Conservation (phyloP, 2,113 vertebrate genomes). For the Myiagra hebetior region DNA sequence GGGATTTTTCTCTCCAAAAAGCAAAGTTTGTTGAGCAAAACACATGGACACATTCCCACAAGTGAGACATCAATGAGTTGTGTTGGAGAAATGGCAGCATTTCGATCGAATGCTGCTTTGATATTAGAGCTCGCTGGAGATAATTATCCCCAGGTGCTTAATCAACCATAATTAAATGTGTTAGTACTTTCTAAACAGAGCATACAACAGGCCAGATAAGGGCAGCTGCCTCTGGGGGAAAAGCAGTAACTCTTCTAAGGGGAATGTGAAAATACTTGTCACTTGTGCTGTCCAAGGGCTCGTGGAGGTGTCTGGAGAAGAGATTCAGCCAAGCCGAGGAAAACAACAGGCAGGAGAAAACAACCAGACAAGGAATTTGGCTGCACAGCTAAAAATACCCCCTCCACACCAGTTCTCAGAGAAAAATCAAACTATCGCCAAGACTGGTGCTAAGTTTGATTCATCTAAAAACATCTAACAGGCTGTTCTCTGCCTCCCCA, state of each 20-base stretch:
- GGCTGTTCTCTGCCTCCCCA: neutral
- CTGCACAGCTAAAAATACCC: neutral
- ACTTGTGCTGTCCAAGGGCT: neutral
- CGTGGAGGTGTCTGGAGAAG: neutral
- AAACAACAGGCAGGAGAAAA: neutral
- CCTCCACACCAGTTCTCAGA: neutral
- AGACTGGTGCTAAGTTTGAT: neutral
- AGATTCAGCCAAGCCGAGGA: neutral
- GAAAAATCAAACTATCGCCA: neutral
- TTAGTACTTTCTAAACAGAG: neutral
- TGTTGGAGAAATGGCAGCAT: neutral
- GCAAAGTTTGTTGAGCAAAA: neutral
- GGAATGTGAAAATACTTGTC: neutral
- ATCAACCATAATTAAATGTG: slow-evolving; percentile 27
- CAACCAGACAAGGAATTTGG: neutral
- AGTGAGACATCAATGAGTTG: neutral
- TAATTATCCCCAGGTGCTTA: slow-evolving; percentile 45
- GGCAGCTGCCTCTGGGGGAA: neutral
- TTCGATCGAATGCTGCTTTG: neutral
- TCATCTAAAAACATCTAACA: neutral
- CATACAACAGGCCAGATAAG: neutral
- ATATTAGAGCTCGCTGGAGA: neutral
- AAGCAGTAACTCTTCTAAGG: neutral
- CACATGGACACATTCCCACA: neutral
- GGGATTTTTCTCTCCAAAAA: neutral